Conservation (phyloP, 1,140 invertebrate genomes). For the Drosophila nigrodunni region DNA sequence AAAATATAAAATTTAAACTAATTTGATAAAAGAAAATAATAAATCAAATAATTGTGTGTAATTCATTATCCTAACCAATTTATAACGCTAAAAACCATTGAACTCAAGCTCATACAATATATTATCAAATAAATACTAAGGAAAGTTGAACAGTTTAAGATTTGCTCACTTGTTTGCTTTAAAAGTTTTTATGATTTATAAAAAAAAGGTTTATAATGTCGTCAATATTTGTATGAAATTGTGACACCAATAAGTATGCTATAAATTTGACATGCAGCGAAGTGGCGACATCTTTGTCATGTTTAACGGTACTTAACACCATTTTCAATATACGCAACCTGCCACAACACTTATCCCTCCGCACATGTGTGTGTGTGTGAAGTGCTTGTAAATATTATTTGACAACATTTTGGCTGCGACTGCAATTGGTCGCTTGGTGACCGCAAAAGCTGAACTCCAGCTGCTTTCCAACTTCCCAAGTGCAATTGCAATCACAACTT, state of each 20-base stretch:
- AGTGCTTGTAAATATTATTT: slow-evolving; percentile 75
- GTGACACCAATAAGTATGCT: slow-evolving; percentile 26
- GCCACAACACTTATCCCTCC: slow-evolving; percentile 3
- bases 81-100: no score
- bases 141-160: no score
- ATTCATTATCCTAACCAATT: no score
- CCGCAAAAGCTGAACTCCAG: slow-evolving; percentile 62
- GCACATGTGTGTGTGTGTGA: slow-evolving; percentile 14
- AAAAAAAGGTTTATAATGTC: neutral
- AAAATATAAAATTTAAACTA: no score
- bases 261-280: slow-evolving; percentile 14
- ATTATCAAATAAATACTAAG: no score
- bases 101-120: no score
- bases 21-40: no score
- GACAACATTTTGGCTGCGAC: slow-evolving; percentile 65
- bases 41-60: no score
- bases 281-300: neutral
- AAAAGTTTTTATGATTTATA: no score
- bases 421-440: slow-evolving; percentile 40
- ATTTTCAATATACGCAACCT: slow-evolving; percentile 23
- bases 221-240: neutral
- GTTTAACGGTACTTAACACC: slow-evolving; percentile 21
- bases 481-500: slow-evolving; percentile 8
- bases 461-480: slow-evolving; percentile 5
- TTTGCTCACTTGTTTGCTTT: no score